Evolutionary conservation across 2,113 vertebrate genomes (phyloP).

Genomic region (Gasterosteus nipponicus): DNA sequence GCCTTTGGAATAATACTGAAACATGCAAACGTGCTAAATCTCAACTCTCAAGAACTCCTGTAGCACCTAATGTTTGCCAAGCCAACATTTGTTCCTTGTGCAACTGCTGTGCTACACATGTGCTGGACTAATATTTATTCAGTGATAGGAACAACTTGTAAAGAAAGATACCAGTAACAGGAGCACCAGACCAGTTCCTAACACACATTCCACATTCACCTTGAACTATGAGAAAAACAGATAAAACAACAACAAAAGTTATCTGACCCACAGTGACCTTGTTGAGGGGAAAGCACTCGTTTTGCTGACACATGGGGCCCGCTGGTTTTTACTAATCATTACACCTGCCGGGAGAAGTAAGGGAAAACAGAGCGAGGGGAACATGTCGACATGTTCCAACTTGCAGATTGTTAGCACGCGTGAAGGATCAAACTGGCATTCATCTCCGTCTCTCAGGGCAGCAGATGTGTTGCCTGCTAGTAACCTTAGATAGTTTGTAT

Average conservation of each 20-base stretch:
- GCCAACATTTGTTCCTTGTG: slow-evolving; percentile 26
- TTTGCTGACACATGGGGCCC: slow-evolving; percentile 29
- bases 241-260: slow-evolving; percentile 29
- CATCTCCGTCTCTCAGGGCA: not conserved
- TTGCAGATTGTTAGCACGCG: slow-evolving; percentile 36
- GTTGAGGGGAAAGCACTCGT: slow-evolving; percentile 29
- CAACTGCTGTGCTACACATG: slow-evolving; percentile 16
- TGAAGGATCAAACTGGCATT: slow-evolving; percentile 25
- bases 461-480: not conserved
- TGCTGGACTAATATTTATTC: slow-evolving; percentile 69
- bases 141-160: slow-evolving; percentile 40
- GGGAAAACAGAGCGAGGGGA: slow-evolving; percentile 8
- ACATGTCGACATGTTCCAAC: slow-evolving; percentile 50
- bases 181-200: slow-evolving; percentile 21
- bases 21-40: not conserved
- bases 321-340: slow-evolving; percentile 61
- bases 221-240: slow-evolving; percentile 26
- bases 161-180: slow-evolving; percentile 47
- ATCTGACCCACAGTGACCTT: slow-evolving; percentile 48
- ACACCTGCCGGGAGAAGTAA: slow-evolving; percentile 23
- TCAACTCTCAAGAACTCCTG: not conserved
- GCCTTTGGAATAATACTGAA: slow-evolving; percentile 14
- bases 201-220: slow-evolving; percentile 48
- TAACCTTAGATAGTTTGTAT: not conserved
- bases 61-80: not conserved